Percentiles rank a stretch among this genome's conserved stretches.
Evolutionary conservation across 2,113 vertebrate species (phyloP).

Genomic region (Protobothrops flavoviridis): DNA sequence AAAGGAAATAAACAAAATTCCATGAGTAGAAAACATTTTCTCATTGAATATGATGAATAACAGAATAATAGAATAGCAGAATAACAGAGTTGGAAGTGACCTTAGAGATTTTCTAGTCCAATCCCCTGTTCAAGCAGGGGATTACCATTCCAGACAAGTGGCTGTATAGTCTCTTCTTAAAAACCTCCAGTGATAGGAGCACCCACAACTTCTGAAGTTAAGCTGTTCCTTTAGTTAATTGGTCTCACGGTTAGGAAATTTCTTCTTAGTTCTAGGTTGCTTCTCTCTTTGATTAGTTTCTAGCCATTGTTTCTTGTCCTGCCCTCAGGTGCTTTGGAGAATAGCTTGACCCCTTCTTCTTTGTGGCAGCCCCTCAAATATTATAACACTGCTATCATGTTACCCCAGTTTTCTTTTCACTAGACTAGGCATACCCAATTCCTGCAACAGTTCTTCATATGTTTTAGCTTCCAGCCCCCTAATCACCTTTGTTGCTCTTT

Average conservation of each 20-base stretch:
- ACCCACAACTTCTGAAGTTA: no score
- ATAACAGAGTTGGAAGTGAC: not conserved
- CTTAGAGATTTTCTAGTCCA: not conserved
- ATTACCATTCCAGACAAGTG: no score
- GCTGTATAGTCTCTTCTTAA: no score
- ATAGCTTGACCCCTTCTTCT: not conserved
- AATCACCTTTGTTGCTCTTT: not conserved
- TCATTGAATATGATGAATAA: not conserved
- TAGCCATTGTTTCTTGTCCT: not conserved
- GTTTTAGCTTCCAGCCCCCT: not conserved
- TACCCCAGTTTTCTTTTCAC: no score
- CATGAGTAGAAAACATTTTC: not conserved
- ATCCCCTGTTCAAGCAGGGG: no score
- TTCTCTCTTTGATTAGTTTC: not conserved
- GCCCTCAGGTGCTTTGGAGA: not conserved
- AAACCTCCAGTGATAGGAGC: not conserved
- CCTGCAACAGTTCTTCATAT: not conserved
- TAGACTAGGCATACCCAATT: not conserved
- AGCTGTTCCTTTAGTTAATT: no score
- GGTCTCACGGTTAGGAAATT: not conserved
- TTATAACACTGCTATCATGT: not conserved
- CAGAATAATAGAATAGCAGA: not conserved
- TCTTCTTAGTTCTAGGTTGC: not conserved
- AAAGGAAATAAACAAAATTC: slow-evolving; percentile 7
- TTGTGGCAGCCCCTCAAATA: not conserved